Conservation (phyloP, 92 coral and sea anemone species). For the Siderastrea radians region DNA sequence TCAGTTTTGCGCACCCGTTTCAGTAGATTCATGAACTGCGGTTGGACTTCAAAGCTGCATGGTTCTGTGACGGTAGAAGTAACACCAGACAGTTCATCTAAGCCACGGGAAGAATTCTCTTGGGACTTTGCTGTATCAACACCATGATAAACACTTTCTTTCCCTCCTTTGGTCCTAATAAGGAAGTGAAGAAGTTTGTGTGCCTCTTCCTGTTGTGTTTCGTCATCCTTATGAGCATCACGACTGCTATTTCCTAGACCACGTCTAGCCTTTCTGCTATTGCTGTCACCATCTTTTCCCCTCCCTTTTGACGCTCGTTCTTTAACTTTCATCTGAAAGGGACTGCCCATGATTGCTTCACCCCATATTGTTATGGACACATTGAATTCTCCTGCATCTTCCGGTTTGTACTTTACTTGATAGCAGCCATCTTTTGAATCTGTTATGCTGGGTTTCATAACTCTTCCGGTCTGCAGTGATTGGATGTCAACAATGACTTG, state of each 20-base stretch:
- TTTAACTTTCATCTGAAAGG: constrained; percentile 14
- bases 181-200: no score
- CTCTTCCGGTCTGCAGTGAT: background rate
- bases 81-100: background rate
- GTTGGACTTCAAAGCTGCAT: constrained; percentile 42
- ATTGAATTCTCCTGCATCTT: background rate
- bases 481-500: background rate
- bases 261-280: background rate
- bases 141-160: background rate
- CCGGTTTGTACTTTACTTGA: background rate
- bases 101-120: background rate
- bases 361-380: background rate
- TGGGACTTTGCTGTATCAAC: constrained; percentile 8
- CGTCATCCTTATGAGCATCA: no score
- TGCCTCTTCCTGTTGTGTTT: no score
- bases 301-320: background rate
- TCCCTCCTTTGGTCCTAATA: background rate
- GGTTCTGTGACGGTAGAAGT: background rate
- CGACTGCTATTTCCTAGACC: background rate
- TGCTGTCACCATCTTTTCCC: background rate
- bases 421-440: constrained; percentile 19
- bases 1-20: background rate
- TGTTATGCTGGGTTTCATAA: background rate
- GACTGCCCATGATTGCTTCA: constrained; percentile 16
- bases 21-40: constrained; percentile 59